Percentiles rank a stretch among this genome's conserved stretches.
Evolutionary conservation across 2,113 vertebrate genomes (phyloP).

Genomic region (Limanda limanda): DNA sequence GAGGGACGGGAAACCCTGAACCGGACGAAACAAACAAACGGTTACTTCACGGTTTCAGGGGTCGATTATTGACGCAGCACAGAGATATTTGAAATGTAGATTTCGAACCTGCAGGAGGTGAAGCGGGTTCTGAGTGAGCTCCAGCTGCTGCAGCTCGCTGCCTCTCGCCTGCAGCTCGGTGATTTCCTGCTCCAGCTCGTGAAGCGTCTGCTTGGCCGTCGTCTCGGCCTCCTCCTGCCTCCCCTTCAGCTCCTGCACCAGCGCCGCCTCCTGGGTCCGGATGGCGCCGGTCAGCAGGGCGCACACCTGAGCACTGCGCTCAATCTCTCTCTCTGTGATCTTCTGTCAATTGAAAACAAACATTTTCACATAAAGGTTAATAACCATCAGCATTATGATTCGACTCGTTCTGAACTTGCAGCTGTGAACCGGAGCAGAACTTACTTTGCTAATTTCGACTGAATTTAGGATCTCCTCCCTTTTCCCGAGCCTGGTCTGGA

Average conservation of each 20-base stretch:
- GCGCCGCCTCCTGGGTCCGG: constrained; percentile 27
- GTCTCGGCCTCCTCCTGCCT: constrained; percentile 42
- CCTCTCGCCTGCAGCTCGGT: constrained; percentile 39
- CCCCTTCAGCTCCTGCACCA: constrained; percentile 46
- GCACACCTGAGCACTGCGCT: constrained; percentile 40
- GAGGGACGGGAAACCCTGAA: constrained; percentile 48
- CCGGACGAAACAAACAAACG: accelerated
- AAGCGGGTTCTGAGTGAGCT: constrained; percentile 46
- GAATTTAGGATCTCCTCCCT: constrained; percentile 52
- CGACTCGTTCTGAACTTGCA: neutral
- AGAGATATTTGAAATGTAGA: too few species aligned
- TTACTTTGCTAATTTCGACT: constrained; percentile 53
- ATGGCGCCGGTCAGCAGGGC: constrained; percentile 21
- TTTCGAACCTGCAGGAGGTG: constrained; percentile 65
- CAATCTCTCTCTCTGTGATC: constrained; percentile 43
- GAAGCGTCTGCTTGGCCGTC: constrained; percentile 29
- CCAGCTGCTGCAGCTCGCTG: constrained; percentile 60
- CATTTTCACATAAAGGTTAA: neutral
- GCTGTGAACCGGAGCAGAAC: neutral
- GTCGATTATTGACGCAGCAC: accelerated
- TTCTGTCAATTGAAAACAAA: constrained; percentile 24
- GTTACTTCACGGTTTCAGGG: neutral
- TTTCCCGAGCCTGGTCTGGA: constrained; percentile 43
- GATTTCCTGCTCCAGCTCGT: constrained; percentile 63
- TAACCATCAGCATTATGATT: neutral